Evolutionary conservation across 2,113 vertebrate species (phyloP), one percentile per base, ranked within the genome.

Genomic region (Corythornis madagascariensis): DNA sequence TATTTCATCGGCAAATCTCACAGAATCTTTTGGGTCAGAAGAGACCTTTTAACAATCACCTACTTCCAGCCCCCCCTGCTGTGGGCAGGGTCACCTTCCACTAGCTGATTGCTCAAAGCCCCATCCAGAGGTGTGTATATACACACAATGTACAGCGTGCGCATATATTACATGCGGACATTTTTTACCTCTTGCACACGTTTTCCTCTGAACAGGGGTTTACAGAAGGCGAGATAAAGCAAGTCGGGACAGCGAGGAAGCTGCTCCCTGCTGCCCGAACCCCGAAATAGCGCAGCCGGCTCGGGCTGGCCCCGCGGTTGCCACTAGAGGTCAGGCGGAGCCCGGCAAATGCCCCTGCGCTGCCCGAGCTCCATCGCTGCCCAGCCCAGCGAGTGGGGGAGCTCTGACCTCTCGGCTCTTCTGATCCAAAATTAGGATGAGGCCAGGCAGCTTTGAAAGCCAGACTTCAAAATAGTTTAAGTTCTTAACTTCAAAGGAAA

Each of bases 251-350:
- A 31, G n/a, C 4, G 26, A n/a, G 47, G 26, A 16, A 16, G 42
- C 18, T 33, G 31, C 21, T 6, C 12, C n/a, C 5, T 12, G 12
- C 24, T 16, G 31, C 8, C 31, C 6, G 13, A 43, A 11, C 9
- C 19, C 6, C 42, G 11, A 7, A 22, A 15, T 19, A 61, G 10
- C 29, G 40, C 21, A 4, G 31, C 22, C 6, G 18, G 16, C 47
- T 17, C 11, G 55, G 18, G 33, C 42, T n/a, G 9, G n/a, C 13
- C 13, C 53, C 20, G 4, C 9, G 5, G 10, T 12, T 64, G 18
- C 92, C 81, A 85, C 76, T 66, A 96, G 93, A 15, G 60, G 90
- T 92, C 84, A 96, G 71, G 28, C 70, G 72, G 72, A 95, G 78
- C 92, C 87, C 89, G 14, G 45, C 29, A 79, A 86, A 94, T 73